Evolutionary conservation across 2,888 invertebrate species (phyloP).

Genomic region (Odontomyia ornata): DNA sequence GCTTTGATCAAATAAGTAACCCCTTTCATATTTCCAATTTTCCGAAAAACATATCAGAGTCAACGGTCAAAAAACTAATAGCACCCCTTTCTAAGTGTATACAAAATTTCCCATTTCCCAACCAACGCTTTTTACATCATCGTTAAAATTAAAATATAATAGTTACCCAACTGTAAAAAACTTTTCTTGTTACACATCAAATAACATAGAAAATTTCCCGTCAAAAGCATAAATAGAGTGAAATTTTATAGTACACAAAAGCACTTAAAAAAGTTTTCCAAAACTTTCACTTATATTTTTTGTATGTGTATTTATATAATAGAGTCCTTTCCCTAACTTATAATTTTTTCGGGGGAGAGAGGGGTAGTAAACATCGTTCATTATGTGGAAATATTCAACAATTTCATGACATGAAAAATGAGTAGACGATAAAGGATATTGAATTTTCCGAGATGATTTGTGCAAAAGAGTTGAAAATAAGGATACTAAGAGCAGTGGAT

Average conservation of each 20-base stretch:
- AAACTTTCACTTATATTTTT: background rate
- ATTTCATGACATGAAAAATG: too few species aligned
- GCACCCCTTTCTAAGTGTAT: too few species aligned
- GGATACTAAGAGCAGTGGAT: background rate
- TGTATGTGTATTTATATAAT: background rate
- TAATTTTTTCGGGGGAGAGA: too few species aligned
- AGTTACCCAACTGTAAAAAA: background rate
- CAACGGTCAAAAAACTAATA: too few species aligned
- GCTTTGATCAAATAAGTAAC: too few species aligned
- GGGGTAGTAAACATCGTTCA: background rate
- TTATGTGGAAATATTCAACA: background rate
- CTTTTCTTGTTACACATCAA: constrained; percentile 13
- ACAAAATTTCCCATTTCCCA: too few species aligned
- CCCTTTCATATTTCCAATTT: too few species aligned
- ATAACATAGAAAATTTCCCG: constrained; percentile 1
- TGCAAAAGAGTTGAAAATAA: too few species aligned
- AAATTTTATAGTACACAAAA: constrained; percentile 2
- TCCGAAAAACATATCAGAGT: too few species aligned
- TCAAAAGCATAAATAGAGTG: background rate
- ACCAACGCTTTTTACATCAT: too few species aligned
- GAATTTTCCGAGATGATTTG: background rate
- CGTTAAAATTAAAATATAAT: background rate
- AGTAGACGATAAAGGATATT: background rate
- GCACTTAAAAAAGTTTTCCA: background rate
- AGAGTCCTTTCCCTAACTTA: too few species aligned